phyloP scores from a whole-genome alignment of 1,140 invertebrate species.

The Lamellibrachia luymesi region DNA sequence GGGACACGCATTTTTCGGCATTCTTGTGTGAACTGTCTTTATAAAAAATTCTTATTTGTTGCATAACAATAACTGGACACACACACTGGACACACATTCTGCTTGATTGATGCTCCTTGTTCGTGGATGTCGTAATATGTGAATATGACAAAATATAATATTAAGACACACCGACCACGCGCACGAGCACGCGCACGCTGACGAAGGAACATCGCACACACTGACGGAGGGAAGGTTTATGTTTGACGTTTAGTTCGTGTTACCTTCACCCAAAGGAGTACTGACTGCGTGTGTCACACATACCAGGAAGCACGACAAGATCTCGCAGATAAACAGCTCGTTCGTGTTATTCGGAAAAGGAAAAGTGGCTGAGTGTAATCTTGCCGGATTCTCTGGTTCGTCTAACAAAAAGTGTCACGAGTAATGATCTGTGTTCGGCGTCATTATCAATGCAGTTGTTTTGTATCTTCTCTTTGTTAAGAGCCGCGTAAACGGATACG shows the following conservation, averaged over 20 bases:
- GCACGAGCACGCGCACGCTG: neutral
- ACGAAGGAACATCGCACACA: neutral
- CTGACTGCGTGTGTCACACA: neutral
- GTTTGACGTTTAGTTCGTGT: neutral
- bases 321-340: neutral
- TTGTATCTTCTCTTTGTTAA: neutral
- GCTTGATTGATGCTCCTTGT: too few species aligned
- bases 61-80: too few species aligned
- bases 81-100: too few species aligned
- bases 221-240: neutral
- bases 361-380: neutral
- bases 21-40: too few species aligned
- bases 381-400: neutral
- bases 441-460: neutral
- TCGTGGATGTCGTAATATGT: too few species aligned
- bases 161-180: neutral
- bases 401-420: neutral
- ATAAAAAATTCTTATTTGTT: too few species aligned
- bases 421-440: neutral
- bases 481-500: neutral
- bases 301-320: neutral
- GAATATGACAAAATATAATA: too few species aligned
- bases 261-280: neutral
- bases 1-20: too few species aligned
- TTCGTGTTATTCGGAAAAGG: neutral